These are phyloP conservation scores for Hoplodrina blanda DNA, from an alignment of 2,888 invertebrate species.

Conservation along the genomic window DNA sequence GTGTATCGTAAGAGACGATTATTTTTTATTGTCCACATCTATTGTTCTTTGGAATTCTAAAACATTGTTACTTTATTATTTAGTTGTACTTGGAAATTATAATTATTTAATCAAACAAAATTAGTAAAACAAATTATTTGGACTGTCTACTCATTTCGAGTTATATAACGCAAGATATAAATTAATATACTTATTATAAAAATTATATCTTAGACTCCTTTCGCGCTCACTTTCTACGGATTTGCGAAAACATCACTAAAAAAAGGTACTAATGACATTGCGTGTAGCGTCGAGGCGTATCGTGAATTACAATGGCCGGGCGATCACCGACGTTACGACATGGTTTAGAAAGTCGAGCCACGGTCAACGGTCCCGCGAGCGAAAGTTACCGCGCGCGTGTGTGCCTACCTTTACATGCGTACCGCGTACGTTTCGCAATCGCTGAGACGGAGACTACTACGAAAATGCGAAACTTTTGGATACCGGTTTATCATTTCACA, in stretches of 20 bases:
- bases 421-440: slow-evolving; percentile 74
- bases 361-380: slow-evolving; percentile 88
- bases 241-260: slow-evolving; percentile 81
- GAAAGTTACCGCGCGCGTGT: slow-evolving; percentile 84
- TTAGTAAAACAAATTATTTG: background rate
- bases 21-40: background rate
- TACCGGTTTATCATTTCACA: slow-evolving; percentile 59
- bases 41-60: slow-evolving; percentile 1
- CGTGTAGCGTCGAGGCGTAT: slow-evolving; percentile 84
- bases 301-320: slow-evolving; percentile 87
- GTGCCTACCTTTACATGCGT: slow-evolving; percentile 78
- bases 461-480: slow-evolving; percentile 59
- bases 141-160: background rate
- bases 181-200: slow-evolving; percentile 1
- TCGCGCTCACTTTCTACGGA: slow-evolving; percentile 81
- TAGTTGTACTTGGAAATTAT: background rate
- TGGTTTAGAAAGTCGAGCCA: slow-evolving; percentile 89
- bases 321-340: slow-evolving; percentile 88
- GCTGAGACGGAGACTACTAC: slow-evolving; percentile 49
- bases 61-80: too few relatives aligned
- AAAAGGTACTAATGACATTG: slow-evolving; percentile 84
- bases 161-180: background rate
- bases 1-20: background rate
- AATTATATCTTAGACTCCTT: slow-evolving; percentile 15
- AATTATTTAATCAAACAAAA: background rate